Evolutionary conservation across 2,113 vertebrate genomes (phyloP).

Genomic region (Oncorhynchus clarkii): DNA sequence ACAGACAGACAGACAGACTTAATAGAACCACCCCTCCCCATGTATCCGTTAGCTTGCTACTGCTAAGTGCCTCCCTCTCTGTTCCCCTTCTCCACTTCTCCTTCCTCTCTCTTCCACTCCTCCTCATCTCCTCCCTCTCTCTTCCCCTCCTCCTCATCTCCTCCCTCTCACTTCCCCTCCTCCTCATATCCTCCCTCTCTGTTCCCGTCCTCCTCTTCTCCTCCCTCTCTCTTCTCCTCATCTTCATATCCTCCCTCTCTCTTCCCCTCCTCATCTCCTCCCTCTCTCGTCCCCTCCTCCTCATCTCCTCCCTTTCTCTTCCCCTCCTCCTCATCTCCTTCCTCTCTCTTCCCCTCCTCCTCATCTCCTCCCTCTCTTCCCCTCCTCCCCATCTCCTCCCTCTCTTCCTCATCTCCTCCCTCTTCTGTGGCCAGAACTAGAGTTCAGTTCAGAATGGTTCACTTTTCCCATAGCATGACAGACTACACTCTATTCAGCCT

Average conservation of each 20-base stretch:
- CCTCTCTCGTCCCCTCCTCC: neutral
- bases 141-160: too few species aligned
- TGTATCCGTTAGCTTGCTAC: neutral
- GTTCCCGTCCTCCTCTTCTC: too few species aligned
- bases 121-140: too few species aligned
- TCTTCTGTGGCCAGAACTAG: slow-evolving; percentile 30
- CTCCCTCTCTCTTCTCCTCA: neutral
- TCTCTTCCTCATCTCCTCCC: too few species aligned
- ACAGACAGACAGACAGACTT: neutral
- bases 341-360: neutral
- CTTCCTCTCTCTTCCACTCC: too few species aligned
- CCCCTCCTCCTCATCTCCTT: neutral
- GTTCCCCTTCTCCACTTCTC: too few species aligned
- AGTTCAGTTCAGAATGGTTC: slow-evolving; percentile 38
- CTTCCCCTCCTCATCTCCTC: neutral
- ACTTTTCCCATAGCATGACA: slow-evolving; percentile 26
- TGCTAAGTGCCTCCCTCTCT: too few species aligned
- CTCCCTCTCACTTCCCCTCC: too few species aligned
- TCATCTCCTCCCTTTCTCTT: slow-evolving; percentile 10
- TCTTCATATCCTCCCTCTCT: neutral
- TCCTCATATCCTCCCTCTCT: too few species aligned
- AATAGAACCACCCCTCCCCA: neutral
- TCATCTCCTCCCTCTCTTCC: slow-evolving; percentile 3
- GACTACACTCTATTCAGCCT: slow-evolving; percentile 12
- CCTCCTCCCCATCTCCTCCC: too few species aligned